phyloP scores from a whole-genome alignment of 64 coral and sea anemone species.

The Dendrophyllia cribrosa region DNA sequence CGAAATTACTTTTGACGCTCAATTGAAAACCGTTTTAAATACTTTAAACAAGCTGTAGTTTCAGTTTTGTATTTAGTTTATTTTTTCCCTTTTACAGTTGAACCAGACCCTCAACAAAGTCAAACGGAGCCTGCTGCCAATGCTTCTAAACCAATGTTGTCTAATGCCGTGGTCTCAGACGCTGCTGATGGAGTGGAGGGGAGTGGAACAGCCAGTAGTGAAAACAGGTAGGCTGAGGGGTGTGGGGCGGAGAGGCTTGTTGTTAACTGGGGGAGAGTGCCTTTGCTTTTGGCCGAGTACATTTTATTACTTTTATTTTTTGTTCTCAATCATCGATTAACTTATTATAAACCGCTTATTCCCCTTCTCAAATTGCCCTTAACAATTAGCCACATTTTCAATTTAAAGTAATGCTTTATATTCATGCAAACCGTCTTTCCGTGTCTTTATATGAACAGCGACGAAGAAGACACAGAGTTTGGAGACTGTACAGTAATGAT shows the following conservation, averaged over 20 bases:
- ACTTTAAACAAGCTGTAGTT: too few relatives aligned
- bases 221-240: not conserved
- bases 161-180: not conserved
- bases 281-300: too few relatives aligned
- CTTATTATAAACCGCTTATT: too few relatives aligned
- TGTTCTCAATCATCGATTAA: too few relatives aligned
- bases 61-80: not conserved
- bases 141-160: not conserved
- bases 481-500: constrained; percentile 64
- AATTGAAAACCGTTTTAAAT: too few relatives aligned
- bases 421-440: not conserved
- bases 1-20: too few relatives aligned
- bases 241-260: not conserved
- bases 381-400: too few relatives aligned
- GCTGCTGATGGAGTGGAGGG: not conserved
- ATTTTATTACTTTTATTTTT: too few relatives aligned
- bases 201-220: constrained; percentile 28
- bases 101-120: not conserved
- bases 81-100: not conserved
- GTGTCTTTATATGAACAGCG: not conserved
- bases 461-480: constrained; percentile 64
- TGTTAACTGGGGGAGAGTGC: not conserved
- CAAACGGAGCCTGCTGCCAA: not conserved
- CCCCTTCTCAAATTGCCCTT: too few relatives aligned
- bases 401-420: too few relatives aligned